Evolutionary conservation across 2,888 invertebrate genomes (phyloP).

Genomic region (Orchesella flavescens): DNA sequence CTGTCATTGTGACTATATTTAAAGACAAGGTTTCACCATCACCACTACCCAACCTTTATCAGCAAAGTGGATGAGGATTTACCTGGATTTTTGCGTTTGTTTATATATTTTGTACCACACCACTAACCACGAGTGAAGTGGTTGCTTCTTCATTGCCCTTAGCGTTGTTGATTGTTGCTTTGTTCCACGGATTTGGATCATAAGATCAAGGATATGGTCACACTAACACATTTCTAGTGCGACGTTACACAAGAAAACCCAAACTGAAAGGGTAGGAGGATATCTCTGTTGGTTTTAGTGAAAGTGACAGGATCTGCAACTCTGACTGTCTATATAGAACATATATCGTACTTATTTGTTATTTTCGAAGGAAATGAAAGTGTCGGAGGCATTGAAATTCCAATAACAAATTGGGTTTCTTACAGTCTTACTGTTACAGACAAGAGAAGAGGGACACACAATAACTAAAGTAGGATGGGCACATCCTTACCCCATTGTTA

Average conservation of each 20-base stretch:
- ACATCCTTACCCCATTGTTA: neutral
- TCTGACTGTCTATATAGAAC: too few species aligned
- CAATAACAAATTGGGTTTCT: neutral
- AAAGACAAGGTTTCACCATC: too few species aligned
- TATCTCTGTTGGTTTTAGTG: conserved; percentile 48
- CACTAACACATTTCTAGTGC: neutral
- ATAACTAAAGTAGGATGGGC: conserved; percentile 5
- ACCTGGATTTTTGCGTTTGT: too few species aligned
- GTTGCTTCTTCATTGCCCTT: too few species aligned
- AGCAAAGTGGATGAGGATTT: too few species aligned
- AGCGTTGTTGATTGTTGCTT: neutral
- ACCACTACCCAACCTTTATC: too few species aligned
- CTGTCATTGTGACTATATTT: too few species aligned
- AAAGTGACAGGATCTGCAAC: conserved; percentile 41
- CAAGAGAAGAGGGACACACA: neutral
- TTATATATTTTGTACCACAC: too few species aligned
- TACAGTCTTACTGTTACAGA: neutral
- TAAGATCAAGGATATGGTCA: conserved; percentile 37
- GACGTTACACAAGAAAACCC: neutral
- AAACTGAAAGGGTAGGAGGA: conserved; percentile 1
- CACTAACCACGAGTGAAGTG: too few species aligned
- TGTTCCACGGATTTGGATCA: conserved; percentile 4
- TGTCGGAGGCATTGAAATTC: conserved; percentile 19
- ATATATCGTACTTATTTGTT: too few species aligned
- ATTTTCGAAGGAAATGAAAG: conserved; percentile 39